Conservation (phyloP, 2,113 vertebrate species). For the Chlamydotis undulata region DNA sequence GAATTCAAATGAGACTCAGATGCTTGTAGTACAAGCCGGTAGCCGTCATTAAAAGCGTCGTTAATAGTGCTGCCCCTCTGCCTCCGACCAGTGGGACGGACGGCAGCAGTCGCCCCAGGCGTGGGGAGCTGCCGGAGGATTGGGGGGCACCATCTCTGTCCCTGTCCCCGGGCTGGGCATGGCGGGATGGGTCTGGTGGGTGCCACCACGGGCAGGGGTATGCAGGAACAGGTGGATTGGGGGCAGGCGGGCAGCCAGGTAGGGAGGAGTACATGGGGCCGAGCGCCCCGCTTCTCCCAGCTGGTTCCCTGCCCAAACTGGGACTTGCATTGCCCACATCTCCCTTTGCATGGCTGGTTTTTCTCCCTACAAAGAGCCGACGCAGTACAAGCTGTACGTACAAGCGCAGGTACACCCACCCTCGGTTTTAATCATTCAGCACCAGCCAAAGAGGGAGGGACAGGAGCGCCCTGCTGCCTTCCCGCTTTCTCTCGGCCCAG, state of each 20-base stretch:
- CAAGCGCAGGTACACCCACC: constrained; percentile 27
- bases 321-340: accelerated
- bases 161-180: accelerated
- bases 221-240: accelerated
- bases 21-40: constrained; percentile 14
- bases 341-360: background rate
- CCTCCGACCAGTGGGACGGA: background rate
- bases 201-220: background rate
- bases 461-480: background rate
- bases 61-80: background rate
- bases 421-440: constrained; percentile 33
- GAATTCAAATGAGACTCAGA: constrained; percentile 66
- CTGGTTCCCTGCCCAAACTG: background rate
- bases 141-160: background rate
- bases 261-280: background rate
- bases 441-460: constrained; percentile 51
- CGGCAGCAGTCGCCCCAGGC: background rate
- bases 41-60: constrained; percentile 2
- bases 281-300: background rate
- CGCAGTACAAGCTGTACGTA: background rate
- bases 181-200: accelerated
- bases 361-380: background rate
- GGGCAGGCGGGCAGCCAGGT: background rate
- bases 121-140: accelerated
- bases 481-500: background rate